Base-by-base conservation (phyloP, 2,113 vertebrate genomes). In the Megalops atlanticus region DNA sequence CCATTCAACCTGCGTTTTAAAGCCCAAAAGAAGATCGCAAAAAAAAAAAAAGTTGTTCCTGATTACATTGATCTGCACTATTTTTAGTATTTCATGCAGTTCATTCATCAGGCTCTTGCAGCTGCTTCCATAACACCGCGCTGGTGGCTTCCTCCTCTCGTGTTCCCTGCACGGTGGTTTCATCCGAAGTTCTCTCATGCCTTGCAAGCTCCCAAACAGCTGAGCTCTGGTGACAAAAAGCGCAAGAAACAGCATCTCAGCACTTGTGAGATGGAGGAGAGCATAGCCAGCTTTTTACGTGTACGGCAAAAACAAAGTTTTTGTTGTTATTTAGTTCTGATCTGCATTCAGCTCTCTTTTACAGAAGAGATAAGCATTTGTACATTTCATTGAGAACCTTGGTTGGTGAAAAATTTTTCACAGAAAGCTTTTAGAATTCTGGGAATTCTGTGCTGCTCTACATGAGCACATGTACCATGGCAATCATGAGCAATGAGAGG, bases 41-140 rank as follows among this genome's bases (percentile, higher is more conserved):
- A n/a, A n/a, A n/a, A n/a, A n/a, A n/a, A n/a, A n/a, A n/a, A n/a
- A n/a, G n/a, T 54, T 80, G 81, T 54, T 31, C 36, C 85, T 80
- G 81, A 84, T 86, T n/a, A 82, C 86, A 90, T 89, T 86, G 87
- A 91, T 91, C 86, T 77, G 78, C 80, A 58, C 88, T 91, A 90
- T 88, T 84, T 90, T 89, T 89, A 88, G 90, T 80, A 81, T 36
- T 83, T 76, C 39, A 27, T 58, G 78, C 80, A 24, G 86, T 82
- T 78, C 84, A 84, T 89, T 87, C 80, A 84, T 88, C 86, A 84
- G 58, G 68, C 79, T 86, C 85, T 82, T 71, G 4, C 40, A 74
- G 83, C 58, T 11, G 38, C 83, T 39, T n/a, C n/a, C n/a, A n/a
- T n/a, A n/a, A n/a, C n/a, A n/a, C n/a, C n/a, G n/a, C n/a, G n/a